Evolutionary conservation across 2,113 vertebrate genomes (phyloP).

Genomic region (Cochlearius cochlearius): DNA sequence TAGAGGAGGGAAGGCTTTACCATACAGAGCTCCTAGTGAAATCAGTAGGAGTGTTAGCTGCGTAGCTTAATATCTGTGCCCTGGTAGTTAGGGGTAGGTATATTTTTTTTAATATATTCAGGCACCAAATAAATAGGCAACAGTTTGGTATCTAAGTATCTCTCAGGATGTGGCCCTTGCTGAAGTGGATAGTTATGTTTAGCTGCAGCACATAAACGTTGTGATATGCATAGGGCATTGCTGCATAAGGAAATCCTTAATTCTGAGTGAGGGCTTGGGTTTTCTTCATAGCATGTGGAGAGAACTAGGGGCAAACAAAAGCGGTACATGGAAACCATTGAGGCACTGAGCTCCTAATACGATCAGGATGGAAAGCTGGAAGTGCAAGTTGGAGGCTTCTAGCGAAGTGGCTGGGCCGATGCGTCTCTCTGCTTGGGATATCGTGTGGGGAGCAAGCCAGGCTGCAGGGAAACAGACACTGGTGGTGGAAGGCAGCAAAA

Average conservation of each 20-base stretch:
- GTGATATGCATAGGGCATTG: background rate
- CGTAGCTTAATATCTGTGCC: background rate
- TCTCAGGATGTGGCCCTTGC: background rate
- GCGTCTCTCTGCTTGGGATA: background rate
- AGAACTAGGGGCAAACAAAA: background rate
- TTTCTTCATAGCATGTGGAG: background rate
- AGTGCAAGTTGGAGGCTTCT: background rate
- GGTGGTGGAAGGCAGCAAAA: background rate
- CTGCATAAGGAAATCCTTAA: background rate
- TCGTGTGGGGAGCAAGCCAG: background rate
- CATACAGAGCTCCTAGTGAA: background rate
- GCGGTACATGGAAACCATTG: background rate
- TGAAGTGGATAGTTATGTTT: background rate
- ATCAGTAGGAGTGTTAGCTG: background rate
- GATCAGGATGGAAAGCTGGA: background rate
- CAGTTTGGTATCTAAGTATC: background rate
- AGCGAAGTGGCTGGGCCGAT: background rate
- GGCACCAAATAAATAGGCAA: background rate
- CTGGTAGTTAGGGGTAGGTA: background rate
- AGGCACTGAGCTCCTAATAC: background rate
- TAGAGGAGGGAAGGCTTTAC: background rate
- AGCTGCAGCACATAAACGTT: background rate
- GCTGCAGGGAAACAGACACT: background rate
- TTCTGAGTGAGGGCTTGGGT: background rate
- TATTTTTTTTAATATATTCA: background rate